These are phyloP conservation scores for Quiscalus mexicanus DNA, from an alignment of 2,113 vertebrate species.

Conservation along the genomic window DNA sequence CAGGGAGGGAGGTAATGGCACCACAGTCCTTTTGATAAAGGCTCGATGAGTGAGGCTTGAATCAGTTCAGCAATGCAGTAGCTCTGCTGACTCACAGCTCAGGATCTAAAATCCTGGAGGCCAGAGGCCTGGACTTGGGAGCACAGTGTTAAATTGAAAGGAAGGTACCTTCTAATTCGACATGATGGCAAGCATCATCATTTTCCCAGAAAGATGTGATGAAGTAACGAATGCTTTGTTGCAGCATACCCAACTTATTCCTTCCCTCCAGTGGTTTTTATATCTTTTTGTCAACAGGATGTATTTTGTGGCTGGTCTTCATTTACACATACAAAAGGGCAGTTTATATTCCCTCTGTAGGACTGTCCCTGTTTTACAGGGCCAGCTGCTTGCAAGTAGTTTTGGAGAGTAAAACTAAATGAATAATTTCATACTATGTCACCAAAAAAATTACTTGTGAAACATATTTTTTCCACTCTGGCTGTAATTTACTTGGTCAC, in stretches of 20 bases:
- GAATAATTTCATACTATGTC: background rate
- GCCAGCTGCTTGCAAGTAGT: background rate
- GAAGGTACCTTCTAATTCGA: slow-evolving; percentile 39
- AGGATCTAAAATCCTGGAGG: slow-evolving; percentile 5
- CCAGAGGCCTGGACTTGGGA: background rate
- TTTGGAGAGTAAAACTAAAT: background rate
- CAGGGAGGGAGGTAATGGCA: background rate
- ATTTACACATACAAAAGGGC: background rate
- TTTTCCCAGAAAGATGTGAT: background rate
- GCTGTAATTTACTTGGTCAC: slow-evolving; percentile 29
- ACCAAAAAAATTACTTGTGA: background rate
- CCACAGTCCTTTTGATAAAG: background rate
- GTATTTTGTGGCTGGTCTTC: slow-evolving; percentile 1
- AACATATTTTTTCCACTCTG: background rate
- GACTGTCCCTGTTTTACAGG: background rate
- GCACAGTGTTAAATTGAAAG: background rate
- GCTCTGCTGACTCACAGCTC: slow-evolving; percentile 28
- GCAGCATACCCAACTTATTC: background rate
- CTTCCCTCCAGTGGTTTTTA: background rate
- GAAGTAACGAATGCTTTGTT: background rate
- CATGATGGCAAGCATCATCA: background rate
- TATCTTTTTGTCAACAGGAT: slow-evolving; percentile 24
- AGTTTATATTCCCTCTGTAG: background rate
- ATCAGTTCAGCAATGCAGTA: background rate
- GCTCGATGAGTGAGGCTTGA: background rate